Base-by-base conservation (phyloP, 2,797 vertebrate species). In the Balearica regulorum region DNA sequence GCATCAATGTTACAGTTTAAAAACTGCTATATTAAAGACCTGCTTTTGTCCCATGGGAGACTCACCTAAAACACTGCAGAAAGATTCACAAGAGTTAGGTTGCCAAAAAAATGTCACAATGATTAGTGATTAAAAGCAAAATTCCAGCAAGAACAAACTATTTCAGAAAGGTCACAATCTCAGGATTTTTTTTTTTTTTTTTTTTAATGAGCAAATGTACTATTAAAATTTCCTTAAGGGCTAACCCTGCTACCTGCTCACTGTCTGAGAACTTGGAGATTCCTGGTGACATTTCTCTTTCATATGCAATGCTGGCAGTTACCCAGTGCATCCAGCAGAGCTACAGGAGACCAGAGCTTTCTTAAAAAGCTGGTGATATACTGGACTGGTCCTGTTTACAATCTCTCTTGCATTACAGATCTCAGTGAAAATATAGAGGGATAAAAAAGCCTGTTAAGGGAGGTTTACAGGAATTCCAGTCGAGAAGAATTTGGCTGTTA, bases 71-170 rank as follows among this genome's bases (percentile, higher is more conserved):
- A 94, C 65, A 88, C 13, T 60, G 41, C 46, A 92, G 62, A 89
- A 88, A 94, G 76, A 96, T 88, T 78, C 61, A 75, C 17, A 54
- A 78, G 48, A 77, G 68, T 90, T 83, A 95, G n/a, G 44, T 86
- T 96, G 89, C 83, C 92, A 94, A 94, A 76, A 95, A 90, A 62
- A 94, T 75, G 86, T 92, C 86, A 94, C 46, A 87, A 86, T 92
- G 73, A 93, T 80, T 87, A 83, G 79, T 66, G 92, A 96, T 92
- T 95, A 96, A 96, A 97, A 97, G 65, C 48, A 83, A 97, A 93
- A 51, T 92, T 95, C 85, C 91, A 93, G 65, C 82, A 96, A 95
- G 60, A 37, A 41, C 35, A 91, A 95, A 93, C 65, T 94, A 79
- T 72, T 96, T 96, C 66, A 82, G 65, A 96, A 95, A 93, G 89